Evolutionary conservation across 2,113 vertebrate genomes (phyloP).

Genomic region (Tychaedon coryphoeus): DNA sequence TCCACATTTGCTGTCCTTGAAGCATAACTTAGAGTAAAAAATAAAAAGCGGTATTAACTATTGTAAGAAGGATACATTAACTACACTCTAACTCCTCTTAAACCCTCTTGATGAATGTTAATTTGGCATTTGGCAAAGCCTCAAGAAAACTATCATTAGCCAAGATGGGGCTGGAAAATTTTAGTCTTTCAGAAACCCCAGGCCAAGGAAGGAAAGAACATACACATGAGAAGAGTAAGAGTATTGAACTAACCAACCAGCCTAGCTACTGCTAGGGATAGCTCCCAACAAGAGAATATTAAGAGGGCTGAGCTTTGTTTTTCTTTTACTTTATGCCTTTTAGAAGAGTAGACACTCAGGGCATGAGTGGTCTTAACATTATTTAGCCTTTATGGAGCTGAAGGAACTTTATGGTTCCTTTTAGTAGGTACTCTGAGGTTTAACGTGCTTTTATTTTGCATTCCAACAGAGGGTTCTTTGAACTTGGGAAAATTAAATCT

Average conservation of each 20-base stretch:
- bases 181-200: not conserved
- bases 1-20: not conserved
- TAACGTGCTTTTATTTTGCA: not conserved
- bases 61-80: constrained; percentile 14
- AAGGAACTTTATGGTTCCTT: not conserved
- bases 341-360: not conserved
- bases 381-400: not conserved
- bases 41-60: not conserved
- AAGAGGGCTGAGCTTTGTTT: not conserved
- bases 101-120: not conserved
- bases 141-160: constrained; percentile 17
- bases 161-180: constrained; percentile 14
- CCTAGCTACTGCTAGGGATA: not conserved
- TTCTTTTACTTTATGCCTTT: not conserved
- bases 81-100: constrained; percentile 11
- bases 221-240: not conserved
- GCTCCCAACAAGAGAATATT: not conserved
- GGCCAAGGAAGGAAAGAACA: constrained; percentile 4
- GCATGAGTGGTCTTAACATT: not conserved
- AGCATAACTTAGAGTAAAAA: not conserved
- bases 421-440: not conserved
- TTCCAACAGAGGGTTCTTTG: not conserved
- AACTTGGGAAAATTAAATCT: not conserved
- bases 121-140: not conserved
- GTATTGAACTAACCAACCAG: not conserved